Evolutionary conservation across 2,888 invertebrate genomes (phyloP), one percentile per base, ranked within the genome.

Genomic region (Micropterix aruncella): DNA sequence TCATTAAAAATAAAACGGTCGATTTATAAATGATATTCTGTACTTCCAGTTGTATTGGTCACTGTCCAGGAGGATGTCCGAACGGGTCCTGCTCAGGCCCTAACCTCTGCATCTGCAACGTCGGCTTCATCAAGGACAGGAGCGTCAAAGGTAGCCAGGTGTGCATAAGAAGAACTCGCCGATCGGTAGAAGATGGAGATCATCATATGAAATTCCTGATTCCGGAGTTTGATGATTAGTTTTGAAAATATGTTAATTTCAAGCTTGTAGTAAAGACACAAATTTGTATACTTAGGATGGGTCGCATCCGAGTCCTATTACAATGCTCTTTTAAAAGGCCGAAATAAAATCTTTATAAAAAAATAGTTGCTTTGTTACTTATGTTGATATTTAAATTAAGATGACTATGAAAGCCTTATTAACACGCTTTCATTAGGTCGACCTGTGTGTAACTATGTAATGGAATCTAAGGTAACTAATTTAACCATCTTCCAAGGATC

Each of bases 11-110:
- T n/a, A n/a, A n/a, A n/a, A n/a, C n/a, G n/a, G n/a, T n/a, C n/a
- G n/a, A n/a, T n/a, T n/a, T n/a, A n/a, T n/a, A n/a, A n/a, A n/a
- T n/a, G n/a, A n/a, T n/a, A n/a, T n/a, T n/a, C n/a, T n/a, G n/a
- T n/a, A n/a, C n/a, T 56, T 56, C 19, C 54, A 69, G 74, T 44
- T 81, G 81, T 51, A 52, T 71, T 3, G 75, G 80, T 0, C 61
- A 74, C 49, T 86, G 86, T 52, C 68, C 74, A 0, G 73, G 73
- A n/a, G 84, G 84, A 1, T 87, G 87, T 52, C 67, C 69, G 5
- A 86, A 86, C 55, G 87, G 85, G 0, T 67, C 72, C 16, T 87
- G 87, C 52, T 75, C 82, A 0, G 75, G 76, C 0, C 86, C 86
- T 0, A 79, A 83, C 59, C 74, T 79, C 54, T 87, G 87, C 55